phyloP scores from a whole-genome alignment of 2,113 vertebrate genomes.

The Pteronura brasiliensis region DNA sequence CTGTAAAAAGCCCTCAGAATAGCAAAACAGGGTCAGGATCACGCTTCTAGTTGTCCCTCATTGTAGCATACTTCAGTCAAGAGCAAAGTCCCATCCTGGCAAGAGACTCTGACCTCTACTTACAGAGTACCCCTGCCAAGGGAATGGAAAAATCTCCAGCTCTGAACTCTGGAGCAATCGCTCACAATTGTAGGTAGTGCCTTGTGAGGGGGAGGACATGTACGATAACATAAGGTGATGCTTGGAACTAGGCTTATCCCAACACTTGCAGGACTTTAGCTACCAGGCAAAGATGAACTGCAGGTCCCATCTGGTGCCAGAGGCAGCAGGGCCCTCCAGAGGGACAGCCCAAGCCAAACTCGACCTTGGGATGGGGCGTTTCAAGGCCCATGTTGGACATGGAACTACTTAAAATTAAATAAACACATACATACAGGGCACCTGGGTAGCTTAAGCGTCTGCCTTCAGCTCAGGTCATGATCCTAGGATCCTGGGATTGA shows the following conservation, averaged over 20 bases:
- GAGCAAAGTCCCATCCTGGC: neutral
- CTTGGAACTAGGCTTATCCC: neutral
- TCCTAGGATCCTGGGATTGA: neutral
- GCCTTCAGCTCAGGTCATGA: neutral
- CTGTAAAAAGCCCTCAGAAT: neutral
- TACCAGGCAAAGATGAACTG: neutral
- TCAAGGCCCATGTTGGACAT: neutral
- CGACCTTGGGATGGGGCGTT: neutral
- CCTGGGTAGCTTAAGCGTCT: neutral
- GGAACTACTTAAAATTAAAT: neutral
- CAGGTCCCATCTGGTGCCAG: neutral
- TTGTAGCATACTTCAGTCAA: neutral
- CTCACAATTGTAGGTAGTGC: neutral
- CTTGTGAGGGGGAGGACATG: neutral
- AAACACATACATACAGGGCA: too few species aligned
- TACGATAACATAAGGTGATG: neutral
- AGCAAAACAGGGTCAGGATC: neutral
- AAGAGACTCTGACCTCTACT: neutral
- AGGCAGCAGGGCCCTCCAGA: neutral
- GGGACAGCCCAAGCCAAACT: neutral
- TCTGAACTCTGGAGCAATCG: neutral
- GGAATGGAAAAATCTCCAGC: neutral
- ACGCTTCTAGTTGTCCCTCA: neutral
- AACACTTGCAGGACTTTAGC: neutral
- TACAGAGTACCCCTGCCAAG: neutral